Evolutionary conservation across 2,888 invertebrate genomes (phyloP).

Genomic region (Rhamnusium bicolor): DNA sequence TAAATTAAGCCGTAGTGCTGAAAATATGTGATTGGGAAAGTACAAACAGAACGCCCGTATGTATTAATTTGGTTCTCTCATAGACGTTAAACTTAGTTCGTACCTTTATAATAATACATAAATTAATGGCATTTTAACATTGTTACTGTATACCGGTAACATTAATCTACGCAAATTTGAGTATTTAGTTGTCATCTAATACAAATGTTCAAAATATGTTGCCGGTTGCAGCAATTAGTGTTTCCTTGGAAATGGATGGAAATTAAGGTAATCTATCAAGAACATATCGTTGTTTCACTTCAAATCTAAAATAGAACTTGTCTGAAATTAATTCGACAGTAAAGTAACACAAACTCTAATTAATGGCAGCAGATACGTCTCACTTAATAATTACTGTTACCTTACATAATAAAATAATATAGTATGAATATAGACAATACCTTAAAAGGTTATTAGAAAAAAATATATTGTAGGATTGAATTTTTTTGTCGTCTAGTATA

Average conservation of each 20-base stretch:
- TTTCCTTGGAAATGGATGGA: slow-evolving; percentile 43
- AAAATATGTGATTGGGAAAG: too few relatives aligned
- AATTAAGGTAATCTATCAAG: slow-evolving; percentile 46
- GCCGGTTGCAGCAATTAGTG: slow-evolving; percentile 45
- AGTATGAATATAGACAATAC: too few relatives aligned
- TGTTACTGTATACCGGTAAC: not conserved
- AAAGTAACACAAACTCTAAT: slow-evolving; percentile 18
- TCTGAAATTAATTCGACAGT: slow-evolving; percentile 42
- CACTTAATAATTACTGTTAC: not conserved
- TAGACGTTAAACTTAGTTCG: not conserved
- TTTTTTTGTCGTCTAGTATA: too few relatives aligned
- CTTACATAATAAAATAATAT: not conserved
- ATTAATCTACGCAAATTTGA: slow-evolving; percentile 17
- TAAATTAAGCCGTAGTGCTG: too few relatives aligned
- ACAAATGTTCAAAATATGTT: slow-evolving; percentile 43
- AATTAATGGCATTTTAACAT: not conserved
- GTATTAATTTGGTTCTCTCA: not conserved
- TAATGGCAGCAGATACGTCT: not conserved
- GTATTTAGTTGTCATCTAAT: slow-evolving; percentile 32
- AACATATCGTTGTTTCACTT: slow-evolving; percentile 38
- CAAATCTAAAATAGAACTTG: slow-evolving; percentile 38
- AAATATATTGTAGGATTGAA: too few relatives aligned
- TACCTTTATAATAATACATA: not conserved
- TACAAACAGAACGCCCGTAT: too few relatives aligned
- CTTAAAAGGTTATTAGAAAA: too few relatives aligned